A percentile compares a stretch with the other conserved stretches of the same genome.
phyloP scores from a whole-genome alignment of 2,113 vertebrate genomes.

The Orthochromis malagaraziensis region DNA sequence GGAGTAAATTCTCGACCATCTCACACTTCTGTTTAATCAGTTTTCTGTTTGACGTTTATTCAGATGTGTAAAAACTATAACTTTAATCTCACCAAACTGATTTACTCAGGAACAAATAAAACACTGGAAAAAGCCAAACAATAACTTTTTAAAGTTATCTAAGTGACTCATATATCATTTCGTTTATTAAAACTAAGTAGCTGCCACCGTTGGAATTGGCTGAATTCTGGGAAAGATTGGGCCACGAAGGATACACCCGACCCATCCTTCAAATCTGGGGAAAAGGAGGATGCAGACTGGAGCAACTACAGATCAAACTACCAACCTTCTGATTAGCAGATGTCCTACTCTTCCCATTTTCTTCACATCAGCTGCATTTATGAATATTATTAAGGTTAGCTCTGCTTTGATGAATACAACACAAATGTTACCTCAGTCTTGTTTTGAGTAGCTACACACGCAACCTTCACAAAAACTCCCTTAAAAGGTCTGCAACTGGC shows the following conservation, averaged over 20 bases:
- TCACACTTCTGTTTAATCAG: accelerated
- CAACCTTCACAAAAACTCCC: background rate
- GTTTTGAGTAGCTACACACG: background rate
- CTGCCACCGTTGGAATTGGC: background rate
- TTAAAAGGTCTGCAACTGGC: background rate
- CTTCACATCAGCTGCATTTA: background rate
- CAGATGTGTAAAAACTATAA: accelerated
- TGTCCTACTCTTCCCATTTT: background rate
- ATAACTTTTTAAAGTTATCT: background rate
- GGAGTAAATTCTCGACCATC: background rate
- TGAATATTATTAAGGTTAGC: background rate
- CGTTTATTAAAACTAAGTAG: background rate
- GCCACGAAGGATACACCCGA: accelerated
- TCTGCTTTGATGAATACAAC: background rate
- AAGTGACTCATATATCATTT: background rate
- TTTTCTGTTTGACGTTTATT: background rate
- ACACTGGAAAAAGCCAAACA: background rate
- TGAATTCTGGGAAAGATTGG: background rate
- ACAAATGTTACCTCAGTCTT: background rate
- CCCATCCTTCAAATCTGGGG: background rate
- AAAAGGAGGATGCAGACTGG: background rate
- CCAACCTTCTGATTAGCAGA: background rate
- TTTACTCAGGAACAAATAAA: background rate
- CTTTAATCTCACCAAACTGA: background rate
- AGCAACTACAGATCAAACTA: background rate